These are phyloP conservation scores for Tetraodon nigroviridis DNA, from an alignment of 2,113 vertebrate genomes.

Conservation along the genomic window DNA sequence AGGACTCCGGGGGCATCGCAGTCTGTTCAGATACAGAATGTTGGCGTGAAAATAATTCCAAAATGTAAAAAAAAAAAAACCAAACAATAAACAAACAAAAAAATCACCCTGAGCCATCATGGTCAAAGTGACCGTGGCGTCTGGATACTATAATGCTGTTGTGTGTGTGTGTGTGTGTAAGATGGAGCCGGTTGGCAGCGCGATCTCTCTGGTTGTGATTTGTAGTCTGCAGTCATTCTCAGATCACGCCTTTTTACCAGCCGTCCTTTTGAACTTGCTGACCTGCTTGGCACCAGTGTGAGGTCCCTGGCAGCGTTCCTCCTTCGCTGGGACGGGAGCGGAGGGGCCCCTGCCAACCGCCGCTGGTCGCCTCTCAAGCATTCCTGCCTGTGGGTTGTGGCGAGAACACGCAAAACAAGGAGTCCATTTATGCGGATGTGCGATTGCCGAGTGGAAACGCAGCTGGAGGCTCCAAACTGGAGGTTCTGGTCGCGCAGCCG, in stretches of 20 bases:
- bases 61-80: too few species aligned
- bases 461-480: slow-evolving; percentile 28
- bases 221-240: slow-evolving; percentile 3
- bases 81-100: neutral
- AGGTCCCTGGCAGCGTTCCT: slow-evolving; percentile 55
- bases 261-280: slow-evolving; percentile 49
- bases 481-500: slow-evolving; percentile 11
- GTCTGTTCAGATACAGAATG: neutral
- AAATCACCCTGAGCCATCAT: too few species aligned
- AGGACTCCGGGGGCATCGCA: too few species aligned
- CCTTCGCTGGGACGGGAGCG: slow-evolving; percentile 45
- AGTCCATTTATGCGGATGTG: slow-evolving; percentile 55
- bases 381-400: slow-evolving; percentile 51
- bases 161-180: neutral
- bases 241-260: slow-evolving; percentile 24
- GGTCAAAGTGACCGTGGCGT: too few species aligned
- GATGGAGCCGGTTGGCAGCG: neutral
- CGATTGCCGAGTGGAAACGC: slow-evolving; percentile 40
- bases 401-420: slow-evolving; percentile 62
- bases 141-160: too few species aligned
- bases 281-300: slow-evolving; percentile 62
- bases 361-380: slow-evolving; percentile 51
- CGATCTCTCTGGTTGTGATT: neutral
- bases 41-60: too few species aligned
- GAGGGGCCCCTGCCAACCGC: slow-evolving; percentile 43